Evolutionary conservation across 2,888 invertebrate species (phyloP).

Genomic region (Prenolepis imparis): DNA sequence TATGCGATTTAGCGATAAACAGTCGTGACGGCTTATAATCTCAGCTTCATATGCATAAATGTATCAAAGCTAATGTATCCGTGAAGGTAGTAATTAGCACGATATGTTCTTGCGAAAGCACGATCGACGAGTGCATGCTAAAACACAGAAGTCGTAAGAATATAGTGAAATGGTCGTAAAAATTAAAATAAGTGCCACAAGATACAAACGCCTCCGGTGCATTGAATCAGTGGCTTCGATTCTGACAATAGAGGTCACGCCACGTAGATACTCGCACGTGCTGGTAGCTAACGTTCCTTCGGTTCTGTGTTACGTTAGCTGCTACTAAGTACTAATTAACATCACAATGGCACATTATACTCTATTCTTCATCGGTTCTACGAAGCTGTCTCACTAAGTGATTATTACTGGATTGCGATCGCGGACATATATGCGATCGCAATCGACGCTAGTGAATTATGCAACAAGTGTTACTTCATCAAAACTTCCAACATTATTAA

Average conservation of each 20-base stretch:
- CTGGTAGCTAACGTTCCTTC: constrained; percentile 58
- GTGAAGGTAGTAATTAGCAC: constrained; percentile 63
- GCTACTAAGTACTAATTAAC: constrained; percentile 63
- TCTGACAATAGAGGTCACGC: constrained; percentile 58
- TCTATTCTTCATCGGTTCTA: constrained; percentile 51
- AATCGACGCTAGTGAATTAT: constrained; percentile 33
- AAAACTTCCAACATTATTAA: constrained; percentile 10
- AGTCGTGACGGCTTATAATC: constrained; percentile 29
- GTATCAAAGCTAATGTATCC: constrained; percentile 43
- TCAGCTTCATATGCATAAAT: constrained; percentile 40
- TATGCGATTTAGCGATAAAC: constrained; percentile 32
- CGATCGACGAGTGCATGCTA: background rate
- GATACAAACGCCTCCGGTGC: constrained; percentile 59
- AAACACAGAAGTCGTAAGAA: constrained; percentile 17
- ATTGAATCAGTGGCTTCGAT: constrained; percentile 65
- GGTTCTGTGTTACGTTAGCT: constrained; percentile 59
- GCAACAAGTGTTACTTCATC: constrained; percentile 40
- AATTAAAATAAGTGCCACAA: constrained; percentile 36
- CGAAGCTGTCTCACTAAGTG: constrained; percentile 22
- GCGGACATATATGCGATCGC: constrained; percentile 14
- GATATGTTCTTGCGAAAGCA: constrained; percentile 62
- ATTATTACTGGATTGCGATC: constrained; percentile 23
- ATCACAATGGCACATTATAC: constrained; percentile 64
- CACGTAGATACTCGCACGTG: constrained; percentile 57
- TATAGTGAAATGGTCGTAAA: background rate